Conservation (phyloP, 2,888 invertebrate species). For the Drosophila flavopinicola region DNA sequence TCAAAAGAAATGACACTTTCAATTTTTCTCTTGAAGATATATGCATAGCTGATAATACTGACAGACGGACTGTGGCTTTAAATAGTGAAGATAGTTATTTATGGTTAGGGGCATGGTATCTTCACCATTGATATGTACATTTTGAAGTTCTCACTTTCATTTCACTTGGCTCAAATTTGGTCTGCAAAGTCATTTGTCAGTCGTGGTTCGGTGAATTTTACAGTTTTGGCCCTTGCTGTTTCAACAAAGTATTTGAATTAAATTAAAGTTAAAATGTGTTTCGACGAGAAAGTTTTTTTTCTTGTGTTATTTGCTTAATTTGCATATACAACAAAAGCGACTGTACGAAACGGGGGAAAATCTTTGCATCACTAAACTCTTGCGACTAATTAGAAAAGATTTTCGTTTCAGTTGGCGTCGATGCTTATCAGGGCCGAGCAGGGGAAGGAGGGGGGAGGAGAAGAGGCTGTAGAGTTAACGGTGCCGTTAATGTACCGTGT, state of each 20-base stretch:
- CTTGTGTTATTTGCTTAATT: conserved; percentile 49
- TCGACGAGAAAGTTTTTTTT: conserved; percentile 68
- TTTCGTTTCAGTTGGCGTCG: conserved; percentile 56
- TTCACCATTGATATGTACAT: conserved; percentile 16
- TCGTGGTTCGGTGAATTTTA: conserved; percentile 31
- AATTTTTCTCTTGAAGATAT: conserved; percentile 5
- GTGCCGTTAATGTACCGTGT: conserved; percentile 59
- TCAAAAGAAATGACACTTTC: conserved; percentile 6
- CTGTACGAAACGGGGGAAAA: conserved; percentile 49
- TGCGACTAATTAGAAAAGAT: conserved; percentile 66
- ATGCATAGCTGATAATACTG: conserved; percentile 3
- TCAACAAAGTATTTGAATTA: conserved; percentile 70
- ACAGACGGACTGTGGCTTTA: neutral
- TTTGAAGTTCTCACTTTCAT: conserved; percentile 69
- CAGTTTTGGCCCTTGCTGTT: conserved; percentile 52
- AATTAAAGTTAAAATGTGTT: conserved; percentile 66
- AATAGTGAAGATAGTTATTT: conserved; percentile 20
- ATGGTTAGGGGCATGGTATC: conserved; percentile 30
- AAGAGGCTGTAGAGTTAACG: conserved; percentile 54
- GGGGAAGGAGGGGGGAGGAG: neutral
- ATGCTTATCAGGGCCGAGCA: conserved; percentile 29
- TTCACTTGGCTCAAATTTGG: conserved; percentile 52
- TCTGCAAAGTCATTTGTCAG: conserved; percentile 58
- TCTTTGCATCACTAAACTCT: conserved; percentile 61
- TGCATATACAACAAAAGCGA: conserved; percentile 67